Conservation (phyloP, 2,797 vertebrate species). For the Darevskia mixta region DNA sequence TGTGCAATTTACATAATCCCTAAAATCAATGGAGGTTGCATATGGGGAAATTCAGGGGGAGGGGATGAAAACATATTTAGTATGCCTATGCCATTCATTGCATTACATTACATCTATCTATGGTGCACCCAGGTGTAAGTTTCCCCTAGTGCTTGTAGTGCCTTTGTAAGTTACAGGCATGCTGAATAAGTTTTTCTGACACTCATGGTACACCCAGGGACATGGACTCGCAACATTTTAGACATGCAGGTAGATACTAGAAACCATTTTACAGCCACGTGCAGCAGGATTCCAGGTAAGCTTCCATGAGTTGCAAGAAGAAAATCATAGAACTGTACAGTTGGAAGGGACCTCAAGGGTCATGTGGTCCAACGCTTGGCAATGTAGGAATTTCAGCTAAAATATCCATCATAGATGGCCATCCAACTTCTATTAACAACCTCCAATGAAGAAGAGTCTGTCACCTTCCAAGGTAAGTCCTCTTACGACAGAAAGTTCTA, state of each 20-base stretch:
- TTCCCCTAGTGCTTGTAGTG: not conserved
- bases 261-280: not conserved
- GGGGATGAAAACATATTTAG: conserved; percentile 3
- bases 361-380: too few relatives aligned
- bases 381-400: too few relatives aligned
- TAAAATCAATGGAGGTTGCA: not conserved
- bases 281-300: too few relatives aligned
- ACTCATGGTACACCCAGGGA: not conserved
- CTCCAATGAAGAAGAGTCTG: too few relatives aligned
- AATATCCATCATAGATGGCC: too few relatives aligned
- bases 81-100: not conserved
- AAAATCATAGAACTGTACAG: too few relatives aligned
- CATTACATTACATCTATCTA: not conserved
- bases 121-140: not conserved
- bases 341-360: too few relatives aligned
- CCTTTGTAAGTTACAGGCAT: not conserved
- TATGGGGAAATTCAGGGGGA: not conserved
- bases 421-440: too few relatives aligned
- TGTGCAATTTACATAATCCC: not conserved
- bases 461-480: too few relatives aligned
- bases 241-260: too few relatives aligned
- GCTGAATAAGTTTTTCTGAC: not conserved
- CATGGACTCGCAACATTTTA: too few relatives aligned
- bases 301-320: not conserved
- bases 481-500: too few relatives aligned